Base-by-base conservation (phyloP, 2,113 vertebrate species). In the Meriones unguiculatus region DNA sequence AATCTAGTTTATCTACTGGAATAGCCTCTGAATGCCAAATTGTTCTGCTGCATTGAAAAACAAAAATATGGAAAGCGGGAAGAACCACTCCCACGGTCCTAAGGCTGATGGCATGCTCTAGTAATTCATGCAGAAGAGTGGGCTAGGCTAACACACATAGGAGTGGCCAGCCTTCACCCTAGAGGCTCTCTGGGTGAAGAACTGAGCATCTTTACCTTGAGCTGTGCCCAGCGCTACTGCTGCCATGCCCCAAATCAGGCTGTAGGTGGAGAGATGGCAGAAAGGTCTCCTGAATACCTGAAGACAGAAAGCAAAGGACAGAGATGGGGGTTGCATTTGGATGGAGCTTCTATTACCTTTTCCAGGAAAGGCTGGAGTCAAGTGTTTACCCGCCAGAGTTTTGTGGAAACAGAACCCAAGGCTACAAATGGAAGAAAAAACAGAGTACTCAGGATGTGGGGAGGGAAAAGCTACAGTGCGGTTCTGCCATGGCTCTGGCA, bases 181-280 rank as follows among this genome's bases (percentile, higher is more conserved):
- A 86, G 54, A 59, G 4, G 38, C 28, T 28, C 28, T 77, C 46
- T 0, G 4, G 18, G 46, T 30, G 41, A 65, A 46, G 46, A 67
- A 30, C 1, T 17, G 41, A 65, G 17, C 25, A 11, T 93, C 52
- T 90, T 98, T 98, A 98, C 97, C 98, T 98, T 98, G 96, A 7
- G 96, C 96, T 91, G 91, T 76, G 84, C 96, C 95, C 12, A 95
- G 84, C 65, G 92, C 89, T 93, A 96, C 59, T 62, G 94, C 35
- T 64, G 94, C 75, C 96, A 97, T 87, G 88, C 92, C 67, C 96
- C 96, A 97, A 59, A 97, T 85, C 96, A 97, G 95, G 93, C 95
- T 95, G 96, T 67, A 96, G 96, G 90, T 78, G 90, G 95, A 96
- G 35, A 95, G 88, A 87, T 69, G 95, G 95, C 65, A 96, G 95